These are phyloP conservation scores for Drosophila yakuba DNA, from an alignment of 1,140 invertebrate genomes.

Conservation along the genomic window DNA sequence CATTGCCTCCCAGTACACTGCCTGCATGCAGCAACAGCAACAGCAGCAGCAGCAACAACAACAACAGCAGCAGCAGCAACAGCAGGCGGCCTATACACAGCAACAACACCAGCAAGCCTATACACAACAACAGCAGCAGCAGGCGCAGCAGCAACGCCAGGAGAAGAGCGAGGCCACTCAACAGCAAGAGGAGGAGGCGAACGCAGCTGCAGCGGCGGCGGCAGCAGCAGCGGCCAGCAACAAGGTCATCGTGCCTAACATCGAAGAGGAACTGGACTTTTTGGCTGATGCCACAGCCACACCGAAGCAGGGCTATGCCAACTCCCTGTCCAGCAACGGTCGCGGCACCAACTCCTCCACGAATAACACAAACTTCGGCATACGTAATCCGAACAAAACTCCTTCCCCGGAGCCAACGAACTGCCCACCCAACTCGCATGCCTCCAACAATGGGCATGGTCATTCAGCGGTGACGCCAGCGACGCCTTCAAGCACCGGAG, in stretches of 20 bases:
- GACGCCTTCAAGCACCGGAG: constrained; percentile 9
- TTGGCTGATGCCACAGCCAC: constrained; percentile 87
- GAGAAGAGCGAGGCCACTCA: constrained; percentile 59
- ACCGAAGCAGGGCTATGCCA: constrained; percentile 85
- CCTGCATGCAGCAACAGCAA: constrained; percentile 83
- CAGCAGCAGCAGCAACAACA: constrained; percentile 79
- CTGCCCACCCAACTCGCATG: constrained; percentile 42
- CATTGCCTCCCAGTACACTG: constrained; percentile 80
- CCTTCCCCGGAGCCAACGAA: constrained; percentile 70
- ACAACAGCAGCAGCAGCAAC: constrained; percentile 68
- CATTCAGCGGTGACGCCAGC: constrained; percentile 15
- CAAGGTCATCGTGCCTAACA: constrained; percentile 93
- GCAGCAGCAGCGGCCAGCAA: constrained; percentile 87
- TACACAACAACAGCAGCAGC: constrained; percentile 82
- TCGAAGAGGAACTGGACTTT: constrained; percentile 93
- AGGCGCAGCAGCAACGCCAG: constrained; percentile 80
- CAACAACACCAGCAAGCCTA: constrained; percentile 75
- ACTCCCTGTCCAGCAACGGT: constrained; percentile 84
- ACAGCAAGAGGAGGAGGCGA: constrained; percentile 88
- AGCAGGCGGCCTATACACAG: constrained; percentile 81
- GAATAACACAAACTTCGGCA: constrained; percentile 80
- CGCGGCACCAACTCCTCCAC: constrained; percentile 71
- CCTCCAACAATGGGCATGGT: constrained; percentile 56
- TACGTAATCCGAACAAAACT: constrained; percentile 78
- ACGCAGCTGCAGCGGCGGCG: constrained; percentile 85